These are phyloP conservation scores for Amblyopsis hoosieri DNA, from an alignment of 2,797 vertebrate genomes.

Conservation along the genomic window DNA sequence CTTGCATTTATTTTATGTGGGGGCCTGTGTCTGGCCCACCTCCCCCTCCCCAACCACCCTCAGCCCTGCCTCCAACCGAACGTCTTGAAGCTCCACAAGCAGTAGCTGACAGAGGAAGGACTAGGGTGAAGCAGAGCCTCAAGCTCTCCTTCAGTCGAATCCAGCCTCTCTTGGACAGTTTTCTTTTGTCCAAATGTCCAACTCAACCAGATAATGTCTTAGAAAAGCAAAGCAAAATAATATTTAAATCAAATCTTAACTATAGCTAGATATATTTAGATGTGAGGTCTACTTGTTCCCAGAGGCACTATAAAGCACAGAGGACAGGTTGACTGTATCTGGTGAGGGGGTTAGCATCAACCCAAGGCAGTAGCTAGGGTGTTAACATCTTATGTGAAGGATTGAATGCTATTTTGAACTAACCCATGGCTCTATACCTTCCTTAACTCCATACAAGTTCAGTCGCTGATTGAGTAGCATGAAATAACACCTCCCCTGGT, in stretches of 20 bases:
- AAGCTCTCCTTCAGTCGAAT: constrained; percentile 54
- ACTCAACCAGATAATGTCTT: background rate
- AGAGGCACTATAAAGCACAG: constrained; percentile 11
- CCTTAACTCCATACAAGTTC: too few relatives aligned
- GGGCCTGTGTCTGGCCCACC: constrained; percentile 19
- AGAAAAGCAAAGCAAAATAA: constrained; percentile 9
- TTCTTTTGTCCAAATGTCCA: constrained; percentile 13
- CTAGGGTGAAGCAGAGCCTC: constrained; percentile 60
- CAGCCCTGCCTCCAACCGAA: constrained; percentile 35
- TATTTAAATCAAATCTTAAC: background rate
- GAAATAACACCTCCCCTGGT: too few relatives aligned
- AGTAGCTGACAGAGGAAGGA: constrained; percentile 47
- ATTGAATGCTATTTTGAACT: too few relatives aligned
- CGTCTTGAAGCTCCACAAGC: constrained; percentile 53
- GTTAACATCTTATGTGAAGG: too few relatives aligned
- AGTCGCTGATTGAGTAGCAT: too few relatives aligned
- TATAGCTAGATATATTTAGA: background rate
- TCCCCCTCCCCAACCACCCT: constrained; percentile 8
- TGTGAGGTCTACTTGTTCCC: background rate
- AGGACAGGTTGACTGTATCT: constrained; percentile 11
- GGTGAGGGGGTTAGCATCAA: too few relatives aligned
- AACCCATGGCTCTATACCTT: too few relatives aligned
- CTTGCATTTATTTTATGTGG: constrained; percentile 72
- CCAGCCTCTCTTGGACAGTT: constrained; percentile 20
- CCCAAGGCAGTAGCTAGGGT: too few relatives aligned